phyloP scores from a whole-genome alignment of 2,797 vertebrate species.

The Yasuhikotakia modesta region DNA sequence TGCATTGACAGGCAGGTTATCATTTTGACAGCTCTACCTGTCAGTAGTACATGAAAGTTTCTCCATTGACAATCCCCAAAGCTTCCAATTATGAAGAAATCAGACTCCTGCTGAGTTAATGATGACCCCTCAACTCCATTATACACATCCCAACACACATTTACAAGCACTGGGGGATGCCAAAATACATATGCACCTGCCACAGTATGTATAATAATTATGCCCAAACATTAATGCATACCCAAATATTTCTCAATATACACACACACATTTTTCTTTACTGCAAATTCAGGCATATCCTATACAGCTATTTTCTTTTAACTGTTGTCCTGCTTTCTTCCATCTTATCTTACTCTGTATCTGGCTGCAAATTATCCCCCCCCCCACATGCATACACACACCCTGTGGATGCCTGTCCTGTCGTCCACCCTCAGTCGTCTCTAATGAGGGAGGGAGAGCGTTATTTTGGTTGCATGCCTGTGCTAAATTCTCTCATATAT shows the following conservation, averaged over 20 bases:
- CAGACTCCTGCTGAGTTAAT: constrained; percentile 91
- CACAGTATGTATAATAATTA: background rate
- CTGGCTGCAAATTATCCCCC: constrained; percentile 80
- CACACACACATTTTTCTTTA: background rate
- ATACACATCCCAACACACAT: constrained; percentile 50
- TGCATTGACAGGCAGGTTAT: constrained; percentile 98
- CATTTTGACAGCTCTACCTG: constrained; percentile 96
- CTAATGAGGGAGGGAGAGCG: constrained; percentile 88
- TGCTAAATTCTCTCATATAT: constrained; percentile 92
- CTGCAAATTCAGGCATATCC: constrained; percentile 47
- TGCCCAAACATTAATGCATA: background rate
- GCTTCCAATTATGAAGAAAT: constrained; percentile 98
- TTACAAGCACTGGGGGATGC: constrained; percentile 51
- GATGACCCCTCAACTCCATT: constrained; percentile 69
- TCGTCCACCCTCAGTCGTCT: constrained; percentile 81
- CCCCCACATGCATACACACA: constrained; percentile 67
- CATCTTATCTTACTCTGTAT: constrained; percentile 62
- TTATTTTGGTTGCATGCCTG: constrained; percentile 70
- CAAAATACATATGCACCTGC: background rate
- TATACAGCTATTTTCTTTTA: constrained; percentile 61
- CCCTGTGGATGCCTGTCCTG: constrained; percentile 73
- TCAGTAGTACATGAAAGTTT: constrained; percentile 92
- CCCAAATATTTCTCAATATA: background rate
- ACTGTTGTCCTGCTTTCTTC: constrained; percentile 63
- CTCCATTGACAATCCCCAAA: constrained; percentile 99